Evolutionary conservation across 2,888 invertebrate genomes (phyloP).

Genomic region (Atherix ibis): DNA sequence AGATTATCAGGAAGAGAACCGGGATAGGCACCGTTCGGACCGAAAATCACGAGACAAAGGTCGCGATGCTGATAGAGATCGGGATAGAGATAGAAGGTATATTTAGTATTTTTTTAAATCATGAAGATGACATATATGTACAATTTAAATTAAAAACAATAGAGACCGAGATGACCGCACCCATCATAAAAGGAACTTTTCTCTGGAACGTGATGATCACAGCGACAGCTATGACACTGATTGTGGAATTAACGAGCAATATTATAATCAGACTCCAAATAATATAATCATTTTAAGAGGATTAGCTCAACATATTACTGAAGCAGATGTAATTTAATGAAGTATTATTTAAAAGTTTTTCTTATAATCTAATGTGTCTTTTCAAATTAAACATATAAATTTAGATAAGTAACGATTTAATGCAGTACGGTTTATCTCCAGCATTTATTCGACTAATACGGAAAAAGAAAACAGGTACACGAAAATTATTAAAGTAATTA

Average conservation of each 20-base stretch:
- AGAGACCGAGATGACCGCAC: constrained; percentile 10
- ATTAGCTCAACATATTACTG: constrained; percentile 56
- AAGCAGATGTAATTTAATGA: constrained; percentile 49
- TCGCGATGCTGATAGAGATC: constrained; percentile 13
- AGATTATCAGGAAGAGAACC: constrained; percentile 25
- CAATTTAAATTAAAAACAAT: neutral
- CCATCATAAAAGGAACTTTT: constrained; percentile 12
- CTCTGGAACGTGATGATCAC: constrained; percentile 17
- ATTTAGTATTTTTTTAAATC: neutral
- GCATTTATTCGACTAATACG: constrained; percentile 69
- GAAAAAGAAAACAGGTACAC: constrained; percentile 71
- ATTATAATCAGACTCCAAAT: constrained; percentile 42
- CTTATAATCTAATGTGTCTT: constrained; percentile 2
- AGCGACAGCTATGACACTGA: constrained; percentile 25
- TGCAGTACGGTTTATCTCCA: constrained; percentile 56
- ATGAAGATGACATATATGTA: neutral
- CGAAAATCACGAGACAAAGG: constrained; percentile 14
- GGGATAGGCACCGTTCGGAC: constrained; percentile 10
- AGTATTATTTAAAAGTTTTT: constrained; percentile 1
- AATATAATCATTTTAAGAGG: constrained; percentile 64
- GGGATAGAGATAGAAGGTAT: constrained; percentile 15
- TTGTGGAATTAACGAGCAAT: constrained; percentile 32
- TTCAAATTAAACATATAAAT: too few species aligned
- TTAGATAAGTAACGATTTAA: constrained; percentile 62
- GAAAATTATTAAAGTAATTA: too few species aligned